These are phyloP conservation scores for Gorsachius magnificus DNA, from an alignment of 2,797 vertebrate species.

Conservation along the genomic window DNA sequence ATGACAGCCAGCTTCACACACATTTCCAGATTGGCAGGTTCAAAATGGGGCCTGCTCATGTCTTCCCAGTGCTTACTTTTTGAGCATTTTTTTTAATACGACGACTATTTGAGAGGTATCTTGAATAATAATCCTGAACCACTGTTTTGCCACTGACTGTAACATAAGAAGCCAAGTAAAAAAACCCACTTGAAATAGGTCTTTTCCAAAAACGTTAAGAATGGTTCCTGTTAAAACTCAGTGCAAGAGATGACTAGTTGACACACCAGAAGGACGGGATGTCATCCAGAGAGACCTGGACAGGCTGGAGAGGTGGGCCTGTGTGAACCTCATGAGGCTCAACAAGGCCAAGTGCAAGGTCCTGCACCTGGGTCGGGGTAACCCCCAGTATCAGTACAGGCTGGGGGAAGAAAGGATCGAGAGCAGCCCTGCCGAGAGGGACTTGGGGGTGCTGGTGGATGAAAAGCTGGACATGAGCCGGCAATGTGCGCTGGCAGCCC, in stretches of 20 bases:
- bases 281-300: no score
- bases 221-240: neutral
- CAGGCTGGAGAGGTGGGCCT: no score
- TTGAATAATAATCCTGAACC: neutral
- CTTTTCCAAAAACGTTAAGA: neutral
- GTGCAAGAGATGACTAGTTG: neutral
- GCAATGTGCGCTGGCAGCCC: no score
- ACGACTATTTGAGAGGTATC: neutral
- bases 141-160: neutral
- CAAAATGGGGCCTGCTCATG: neutral
- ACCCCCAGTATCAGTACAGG: no score
- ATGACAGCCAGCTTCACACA: neutral
- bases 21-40: neutral
- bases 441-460: no score
- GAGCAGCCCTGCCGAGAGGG: no score
- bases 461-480: no score
- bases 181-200: fast-evolving
- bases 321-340: no score
- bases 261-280: no score
- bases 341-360: no score
- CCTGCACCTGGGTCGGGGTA: no score
- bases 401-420: no score
- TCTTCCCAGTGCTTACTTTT: neutral
- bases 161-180: neutral
- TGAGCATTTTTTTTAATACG: neutral